phyloP scores from a whole-genome alignment of 2,113 vertebrate genomes.

The Pelvicachromis taeniatus region DNA sequence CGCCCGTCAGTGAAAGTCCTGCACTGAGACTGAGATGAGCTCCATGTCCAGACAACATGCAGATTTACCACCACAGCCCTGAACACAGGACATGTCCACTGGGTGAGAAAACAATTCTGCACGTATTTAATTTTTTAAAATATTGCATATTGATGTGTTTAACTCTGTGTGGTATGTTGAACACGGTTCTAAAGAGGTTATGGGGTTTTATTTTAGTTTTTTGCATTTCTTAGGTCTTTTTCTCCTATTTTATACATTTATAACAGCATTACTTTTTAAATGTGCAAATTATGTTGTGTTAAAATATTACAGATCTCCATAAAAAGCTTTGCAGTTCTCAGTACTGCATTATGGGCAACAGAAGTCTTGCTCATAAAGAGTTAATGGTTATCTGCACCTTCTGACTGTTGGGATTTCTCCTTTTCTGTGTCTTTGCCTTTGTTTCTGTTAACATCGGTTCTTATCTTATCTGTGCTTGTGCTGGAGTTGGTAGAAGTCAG shows the following conservation, averaged over 20 bases:
- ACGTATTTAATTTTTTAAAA: background rate
- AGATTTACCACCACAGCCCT: background rate
- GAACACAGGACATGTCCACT: background rate
- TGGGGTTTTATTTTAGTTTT: background rate
- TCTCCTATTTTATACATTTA: background rate
- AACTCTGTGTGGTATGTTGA: background rate
- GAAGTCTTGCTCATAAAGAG: background rate
- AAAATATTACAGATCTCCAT: background rate
- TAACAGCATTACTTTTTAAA: background rate
- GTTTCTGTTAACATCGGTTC: background rate
- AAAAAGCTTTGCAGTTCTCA: conserved; percentile 47
- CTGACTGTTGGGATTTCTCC: background rate
- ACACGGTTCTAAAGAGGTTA: background rate
- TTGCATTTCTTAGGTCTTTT: background rate
- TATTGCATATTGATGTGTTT: background rate
- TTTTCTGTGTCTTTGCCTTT: background rate
- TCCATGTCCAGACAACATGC: conserved; percentile 25
- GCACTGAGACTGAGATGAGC: conserved; percentile 26
- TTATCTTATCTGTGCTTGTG: background rate
- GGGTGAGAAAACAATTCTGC: conserved; percentile 49
- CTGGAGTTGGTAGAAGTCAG: background rate
- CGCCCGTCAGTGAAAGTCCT: conserved; percentile 45
- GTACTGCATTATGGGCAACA: background rate
- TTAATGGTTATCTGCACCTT: background rate
- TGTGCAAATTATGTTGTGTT: background rate